phyloP scores from a whole-genome alignment of 1,140 invertebrate species.

The Monochamus saltuarius region DNA sequence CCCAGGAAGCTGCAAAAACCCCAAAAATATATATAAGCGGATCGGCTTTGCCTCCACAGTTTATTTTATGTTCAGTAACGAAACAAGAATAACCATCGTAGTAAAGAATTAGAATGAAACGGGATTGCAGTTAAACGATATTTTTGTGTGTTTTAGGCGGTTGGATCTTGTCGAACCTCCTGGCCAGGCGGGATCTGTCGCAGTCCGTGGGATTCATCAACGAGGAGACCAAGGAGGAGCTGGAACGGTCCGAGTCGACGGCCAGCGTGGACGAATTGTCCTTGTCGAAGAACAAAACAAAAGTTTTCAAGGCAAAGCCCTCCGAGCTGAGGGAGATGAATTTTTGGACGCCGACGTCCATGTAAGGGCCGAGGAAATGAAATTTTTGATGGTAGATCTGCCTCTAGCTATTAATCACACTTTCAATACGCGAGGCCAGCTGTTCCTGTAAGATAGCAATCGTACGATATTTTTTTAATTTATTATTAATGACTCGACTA shows the following conservation, averaged over 20 bases:
- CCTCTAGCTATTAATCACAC: background rate
- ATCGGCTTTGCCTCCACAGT: too few relatives aligned
- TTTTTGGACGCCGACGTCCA: constrained; percentile 80
- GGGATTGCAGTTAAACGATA: too few relatives aligned
- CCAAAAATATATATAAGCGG: too few relatives aligned
- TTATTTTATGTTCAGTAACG: too few relatives aligned
- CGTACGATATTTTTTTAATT: background rate
- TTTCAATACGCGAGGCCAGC: background rate
- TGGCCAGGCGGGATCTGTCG: constrained; percentile 51
- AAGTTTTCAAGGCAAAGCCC: constrained; percentile 61
- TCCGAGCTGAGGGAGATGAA: constrained; percentile 78
- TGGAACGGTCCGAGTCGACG: constrained; percentile 27
- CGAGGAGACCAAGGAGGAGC: constrained; percentile 45
- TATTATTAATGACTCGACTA: background rate
- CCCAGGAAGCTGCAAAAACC: too few relatives aligned
- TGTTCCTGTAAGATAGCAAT: constrained; percentile 1
- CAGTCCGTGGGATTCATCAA: constrained; percentile 56
- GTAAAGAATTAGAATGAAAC: too few relatives aligned
- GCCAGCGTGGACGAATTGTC: constrained; percentile 30
- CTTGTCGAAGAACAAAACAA: constrained; percentile 22
- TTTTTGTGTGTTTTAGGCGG: constrained; percentile 28
- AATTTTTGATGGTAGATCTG: constrained; percentile 9
- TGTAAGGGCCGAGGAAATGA: constrained; percentile 56
- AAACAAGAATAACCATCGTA: too few relatives aligned
- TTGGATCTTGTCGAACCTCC: constrained; percentile 57